Conservation (phyloP, 2,113 vertebrate species). For the Calidris pygmaea region DNA sequence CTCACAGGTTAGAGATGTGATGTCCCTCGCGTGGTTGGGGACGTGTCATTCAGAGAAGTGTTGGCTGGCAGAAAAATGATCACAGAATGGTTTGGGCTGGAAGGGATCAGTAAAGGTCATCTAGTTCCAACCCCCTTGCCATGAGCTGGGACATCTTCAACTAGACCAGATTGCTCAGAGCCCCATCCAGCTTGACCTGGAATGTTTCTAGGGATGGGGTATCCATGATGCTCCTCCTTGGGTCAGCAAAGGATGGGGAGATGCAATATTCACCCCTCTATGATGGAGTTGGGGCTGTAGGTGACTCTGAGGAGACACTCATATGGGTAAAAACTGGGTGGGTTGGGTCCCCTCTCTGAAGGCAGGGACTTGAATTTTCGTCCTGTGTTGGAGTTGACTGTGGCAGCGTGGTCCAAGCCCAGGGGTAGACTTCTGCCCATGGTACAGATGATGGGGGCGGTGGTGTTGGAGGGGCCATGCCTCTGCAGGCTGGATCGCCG, state of each 20-base stretch:
- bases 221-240: accelerated
- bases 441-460: not conserved
- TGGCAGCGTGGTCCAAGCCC: accelerated
- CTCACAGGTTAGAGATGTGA: not conserved
- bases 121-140: accelerated
- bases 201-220: not conserved
- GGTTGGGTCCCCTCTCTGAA: not conserved
- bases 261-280: not conserved
- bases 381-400: not conserved
- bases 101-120: not conserved
- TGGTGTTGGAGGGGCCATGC: not conserved
- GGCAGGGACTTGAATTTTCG: not conserved
- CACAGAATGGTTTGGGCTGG: not conserved
- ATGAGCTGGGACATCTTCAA: not conserved
- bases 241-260: not conserved
- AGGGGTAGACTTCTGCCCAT: not conserved
- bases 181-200: accelerated
- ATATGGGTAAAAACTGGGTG: not conserved
- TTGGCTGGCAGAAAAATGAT: not conserved
- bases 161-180: not conserved
- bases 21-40: accelerated
- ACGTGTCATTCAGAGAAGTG: not conserved
- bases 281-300: accelerated
- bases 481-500: not conserved
- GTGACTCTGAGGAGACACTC: not conserved